Conservation (phyloP, 2,113 vertebrate genomes). For the Aythya baeri region DNA sequence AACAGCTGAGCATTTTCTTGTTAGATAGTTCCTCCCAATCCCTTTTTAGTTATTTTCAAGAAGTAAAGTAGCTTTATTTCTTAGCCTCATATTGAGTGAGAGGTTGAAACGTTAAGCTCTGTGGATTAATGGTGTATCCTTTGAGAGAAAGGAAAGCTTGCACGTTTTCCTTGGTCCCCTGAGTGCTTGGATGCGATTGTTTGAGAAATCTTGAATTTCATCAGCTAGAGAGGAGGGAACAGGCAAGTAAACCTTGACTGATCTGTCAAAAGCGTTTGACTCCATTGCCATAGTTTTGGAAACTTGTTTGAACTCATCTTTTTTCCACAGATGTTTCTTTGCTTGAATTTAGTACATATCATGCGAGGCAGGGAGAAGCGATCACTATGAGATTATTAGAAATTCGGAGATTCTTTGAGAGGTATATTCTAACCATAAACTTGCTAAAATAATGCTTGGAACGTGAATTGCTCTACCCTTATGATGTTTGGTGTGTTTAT, state of each 20-base stretch:
- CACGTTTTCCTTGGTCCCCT: neutral
- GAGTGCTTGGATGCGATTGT: constrained; percentile 12
- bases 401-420: neutral
- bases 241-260: neutral
- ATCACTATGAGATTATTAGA: neutral
- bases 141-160: constrained; percentile 36
- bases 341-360: neutral
- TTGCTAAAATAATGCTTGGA: neutral
- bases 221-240: neutral
- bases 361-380: neutral
- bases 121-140: constrained; percentile 45
- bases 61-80: constrained; percentile 71
- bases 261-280: constrained; percentile 12
- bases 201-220: constrained; percentile 59
- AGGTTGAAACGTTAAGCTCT: constrained; percentile 73
- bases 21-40: constrained; percentile 47
- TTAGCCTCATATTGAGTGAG: constrained; percentile 54
- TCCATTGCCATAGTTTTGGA: neutral
- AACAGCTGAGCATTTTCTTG: constrained; percentile 43
- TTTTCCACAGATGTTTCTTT: neutral
- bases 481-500: neutral
- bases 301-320: neutral
- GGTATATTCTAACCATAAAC: neutral
- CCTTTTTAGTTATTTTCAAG: constrained; percentile 50
- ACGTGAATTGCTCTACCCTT: neutral